Base-by-base conservation (phyloP, 2,888 invertebrate species). In the Zeuzera pyrina region DNA sequence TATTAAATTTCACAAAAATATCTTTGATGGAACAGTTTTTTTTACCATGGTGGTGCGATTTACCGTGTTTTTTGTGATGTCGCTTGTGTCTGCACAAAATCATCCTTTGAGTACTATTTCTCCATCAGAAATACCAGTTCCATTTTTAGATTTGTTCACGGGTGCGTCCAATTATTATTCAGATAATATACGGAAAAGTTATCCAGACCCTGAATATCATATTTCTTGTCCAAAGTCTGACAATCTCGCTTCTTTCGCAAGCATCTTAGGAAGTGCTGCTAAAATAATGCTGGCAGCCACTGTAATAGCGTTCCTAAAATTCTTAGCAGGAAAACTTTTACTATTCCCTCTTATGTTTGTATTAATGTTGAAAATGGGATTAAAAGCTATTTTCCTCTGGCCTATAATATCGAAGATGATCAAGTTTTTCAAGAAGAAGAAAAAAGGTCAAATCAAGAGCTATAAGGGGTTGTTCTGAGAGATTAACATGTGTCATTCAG, bases 221-320 rank as follows among this genome's bases (percentile, higher is more conserved):
- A 56, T 67, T 21, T 67, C 76, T 29, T 79, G 78, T 38, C 71
- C 72, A 12, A 72, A 74, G 42, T 43, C 65, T 5, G 79, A 83
- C 40, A 59, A 65, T 2, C 56, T 79, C 13, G 64, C 74, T 15
- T 68, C 77, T 5, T 66, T 79, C 33, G 81, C 83, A 3, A 79
- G 68, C 44, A 51, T 79, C 32, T 43, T 83, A 30, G 71, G 71
- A 3, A 84, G 74, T 42, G 76, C 78, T 21, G 79, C 81, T 3
- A 84, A 84, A 51, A 81, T 84, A 33, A 67, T 84, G 70, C 45
- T 84, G 39, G 77, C 84, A 2, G 71, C 65, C 14, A 71, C 78
- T 24, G 57, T 72, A 29, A 77, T 84, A 37, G 59, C 68, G 13
- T 57, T 79, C 37, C 41, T 84, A 13, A 84, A 84, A 52, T 44